Percentiles rank a stretch among this genome's conserved stretches.
Conservation (phyloP, 2,888 invertebrate species). For the Drosophila conformis region DNA sequence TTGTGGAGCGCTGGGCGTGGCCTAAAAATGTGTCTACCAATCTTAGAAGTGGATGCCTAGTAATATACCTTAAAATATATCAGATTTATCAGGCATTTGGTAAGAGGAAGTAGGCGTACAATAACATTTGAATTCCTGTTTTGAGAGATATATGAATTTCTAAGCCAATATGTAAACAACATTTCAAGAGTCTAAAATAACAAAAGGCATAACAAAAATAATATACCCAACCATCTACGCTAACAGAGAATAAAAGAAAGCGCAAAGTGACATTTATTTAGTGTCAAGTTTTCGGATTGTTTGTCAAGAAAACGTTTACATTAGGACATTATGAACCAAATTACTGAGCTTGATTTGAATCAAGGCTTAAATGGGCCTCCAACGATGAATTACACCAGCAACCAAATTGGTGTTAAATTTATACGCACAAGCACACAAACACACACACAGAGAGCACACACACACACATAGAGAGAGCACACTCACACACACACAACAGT, state of each 20-base stretch:
- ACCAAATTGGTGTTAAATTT: slow-evolving; percentile 29
- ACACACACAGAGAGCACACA: not conserved
- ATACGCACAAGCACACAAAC: not conserved
- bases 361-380: slow-evolving; percentile 52
- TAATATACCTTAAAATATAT: not conserved
- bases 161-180: not conserved
- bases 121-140: not conserved
- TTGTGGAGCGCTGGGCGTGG: not conserved
- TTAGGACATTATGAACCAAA: slow-evolving; percentile 43
- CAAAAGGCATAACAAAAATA: slow-evolving; percentile 9
- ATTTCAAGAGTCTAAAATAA: not conserved
- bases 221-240: not conserved
- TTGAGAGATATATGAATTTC: not conserved
- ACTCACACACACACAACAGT: slow-evolving; percentile 3
- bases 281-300: slow-evolving; percentile 50
- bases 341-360: slow-evolving; percentile 41
- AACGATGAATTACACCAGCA: slow-evolving; percentile 34
- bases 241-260: not conserved
- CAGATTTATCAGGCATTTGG: not conserved
- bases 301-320: slow-evolving; percentile 48
- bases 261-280: slow-evolving; percentile 31
- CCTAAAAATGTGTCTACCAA: not conserved
- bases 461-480: not conserved
- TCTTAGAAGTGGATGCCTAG: not conserved
- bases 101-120: accelerated